A percentile compares a stretch with the other conserved stretches of the same genome.
Conservation (phyloP, 2,113 vertebrate species). For the Willisornis vidua region DNA sequence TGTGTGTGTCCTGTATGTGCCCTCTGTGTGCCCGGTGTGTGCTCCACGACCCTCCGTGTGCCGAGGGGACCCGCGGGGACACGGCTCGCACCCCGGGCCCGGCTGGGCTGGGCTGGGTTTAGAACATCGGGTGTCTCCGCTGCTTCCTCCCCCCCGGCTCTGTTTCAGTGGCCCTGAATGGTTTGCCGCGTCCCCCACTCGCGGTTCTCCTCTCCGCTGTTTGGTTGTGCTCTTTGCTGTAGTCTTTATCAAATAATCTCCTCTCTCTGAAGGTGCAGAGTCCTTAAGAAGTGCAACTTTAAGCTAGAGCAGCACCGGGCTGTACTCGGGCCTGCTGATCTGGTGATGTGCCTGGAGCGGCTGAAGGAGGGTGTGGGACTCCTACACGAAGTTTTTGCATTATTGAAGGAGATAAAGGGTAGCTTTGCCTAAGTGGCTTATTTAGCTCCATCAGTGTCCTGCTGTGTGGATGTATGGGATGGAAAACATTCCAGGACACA, state of each 20-base stretch:
- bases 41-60: rapidly evolving
- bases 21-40: too few species aligned
- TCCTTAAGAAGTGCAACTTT: background rate
- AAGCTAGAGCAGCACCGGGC: background rate
- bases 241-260: background rate
- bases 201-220: rapidly evolving
- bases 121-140: background rate
- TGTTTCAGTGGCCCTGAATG: background rate
- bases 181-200: background rate
- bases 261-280: background rate
- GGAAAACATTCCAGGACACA: background rate
- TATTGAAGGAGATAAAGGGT: background rate
- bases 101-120: background rate
- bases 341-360: slow-evolving; percentile 28
- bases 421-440: background rate
- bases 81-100: rapidly evolving
- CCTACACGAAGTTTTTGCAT: background rate
- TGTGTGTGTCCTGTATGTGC: too few species aligned
- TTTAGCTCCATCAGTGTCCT: background rate
- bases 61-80: rapidly evolving
- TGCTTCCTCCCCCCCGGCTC: background rate
- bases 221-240: background rate
- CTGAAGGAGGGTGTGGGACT: slow-evolving; percentile 20
- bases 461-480: background rate
- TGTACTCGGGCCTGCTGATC: background rate